phyloP scores from a whole-genome alignment of 2,113 vertebrate species.

The Heterotis niloticus region DNA sequence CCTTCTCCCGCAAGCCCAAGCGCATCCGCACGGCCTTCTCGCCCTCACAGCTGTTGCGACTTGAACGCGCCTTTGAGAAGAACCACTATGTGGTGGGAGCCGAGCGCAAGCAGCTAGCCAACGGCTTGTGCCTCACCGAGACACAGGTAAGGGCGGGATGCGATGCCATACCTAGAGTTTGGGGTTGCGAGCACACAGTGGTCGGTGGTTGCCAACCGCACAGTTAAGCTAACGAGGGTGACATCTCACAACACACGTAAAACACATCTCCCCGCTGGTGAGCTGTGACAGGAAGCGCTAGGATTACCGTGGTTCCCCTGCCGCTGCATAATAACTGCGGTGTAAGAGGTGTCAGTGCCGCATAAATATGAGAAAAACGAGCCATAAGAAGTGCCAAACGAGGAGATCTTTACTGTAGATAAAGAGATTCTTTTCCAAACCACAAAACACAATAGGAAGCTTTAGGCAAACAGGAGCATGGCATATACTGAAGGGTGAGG shows the following conservation, averaged over 20 bases:
- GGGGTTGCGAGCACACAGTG: neutral
- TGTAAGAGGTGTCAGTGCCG: neutral
- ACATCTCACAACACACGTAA: neutral
- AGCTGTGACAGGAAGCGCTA: no score
- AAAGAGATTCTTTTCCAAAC: constrained; percentile 1
- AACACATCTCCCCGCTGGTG: no score
- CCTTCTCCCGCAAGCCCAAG: constrained; percentile 72
- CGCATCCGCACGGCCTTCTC: constrained; percentile 70
- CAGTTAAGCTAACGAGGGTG: neutral
- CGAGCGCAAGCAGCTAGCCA: constrained; percentile 75
- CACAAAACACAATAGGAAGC: constrained; percentile 14
- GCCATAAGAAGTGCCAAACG: neutral
- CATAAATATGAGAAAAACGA: neutral
- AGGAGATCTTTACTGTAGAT: constrained; percentile 9
- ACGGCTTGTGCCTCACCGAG: constrained; percentile 71
- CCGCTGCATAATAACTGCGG: neutral
- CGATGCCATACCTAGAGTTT: neutral
- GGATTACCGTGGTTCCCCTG: neutral
- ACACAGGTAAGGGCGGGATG: constrained; percentile 57
- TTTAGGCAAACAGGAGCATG: constrained; percentile 7
- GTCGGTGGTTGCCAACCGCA: neutral
- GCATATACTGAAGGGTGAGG: neutral
- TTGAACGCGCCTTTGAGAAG: constrained; percentile 74
- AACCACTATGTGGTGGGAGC: constrained; percentile 77
- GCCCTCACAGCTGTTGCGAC: constrained; percentile 68